phyloP scores from a whole-genome alignment of 2,888 invertebrate genomes.

The Macrosoma leucophasiata region DNA sequence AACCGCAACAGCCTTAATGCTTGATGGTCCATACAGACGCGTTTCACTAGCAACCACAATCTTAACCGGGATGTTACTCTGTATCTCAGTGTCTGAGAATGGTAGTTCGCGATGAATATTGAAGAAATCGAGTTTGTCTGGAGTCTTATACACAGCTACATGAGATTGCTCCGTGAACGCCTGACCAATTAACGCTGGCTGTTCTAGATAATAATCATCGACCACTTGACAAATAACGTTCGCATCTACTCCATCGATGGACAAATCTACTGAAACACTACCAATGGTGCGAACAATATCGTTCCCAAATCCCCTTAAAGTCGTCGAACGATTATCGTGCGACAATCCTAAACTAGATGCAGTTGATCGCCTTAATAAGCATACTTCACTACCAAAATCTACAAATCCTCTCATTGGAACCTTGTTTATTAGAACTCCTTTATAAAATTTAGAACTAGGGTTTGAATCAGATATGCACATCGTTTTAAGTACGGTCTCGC shows the following conservation, averaged over 20 bases:
- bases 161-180: constrained; percentile 16
- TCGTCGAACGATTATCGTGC: neutral
- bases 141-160: constrained; percentile 11
- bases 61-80: neutral
- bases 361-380: constrained; percentile 2
- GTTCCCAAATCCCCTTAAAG: constrained; percentile 16
- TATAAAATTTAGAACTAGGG: constrained; percentile 14
- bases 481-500: constrained; percentile 1
- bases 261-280: neutral
- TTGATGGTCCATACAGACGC: constrained; percentile 1
- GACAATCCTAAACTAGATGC: neutral
- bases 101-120: too few relatives aligned
- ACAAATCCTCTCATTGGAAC: constrained; percentile 1
- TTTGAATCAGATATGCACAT: constrained; percentile 1
- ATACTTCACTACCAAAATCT: constrained; percentile 9
- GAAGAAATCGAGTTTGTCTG: constrained; percentile 9
- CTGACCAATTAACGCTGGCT: constrained; percentile 14
- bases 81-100: constrained; percentile 10
- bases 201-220: constrained; percentile 11
- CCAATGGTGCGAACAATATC: constrained; percentile 8
- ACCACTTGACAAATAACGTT: constrained; percentile 8
- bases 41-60: neutral
- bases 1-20: neutral
- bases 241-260: constrained; percentile 14
- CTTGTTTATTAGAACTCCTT: constrained; percentile 1